Evolutionary conservation across 2,113 vertebrate species (phyloP).

Genomic region (pig (Sus scrofa)): DNA sequence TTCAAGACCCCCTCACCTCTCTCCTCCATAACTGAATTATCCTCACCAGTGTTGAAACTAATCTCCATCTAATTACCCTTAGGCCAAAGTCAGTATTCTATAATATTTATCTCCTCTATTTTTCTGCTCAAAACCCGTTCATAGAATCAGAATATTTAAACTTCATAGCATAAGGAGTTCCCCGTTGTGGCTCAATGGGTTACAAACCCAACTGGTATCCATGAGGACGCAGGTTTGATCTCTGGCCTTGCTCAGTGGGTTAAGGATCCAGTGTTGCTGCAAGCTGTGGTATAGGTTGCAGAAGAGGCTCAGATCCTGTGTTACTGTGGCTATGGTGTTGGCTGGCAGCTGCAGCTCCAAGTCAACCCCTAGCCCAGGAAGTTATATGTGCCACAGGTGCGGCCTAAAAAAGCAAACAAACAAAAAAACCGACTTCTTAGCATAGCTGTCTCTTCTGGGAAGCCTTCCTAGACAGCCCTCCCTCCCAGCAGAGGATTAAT

Average conservation of each 20-base stretch:
- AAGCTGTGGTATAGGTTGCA: too few relatives aligned
- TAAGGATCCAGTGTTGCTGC: too few relatives aligned
- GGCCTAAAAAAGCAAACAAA: too few relatives aligned
- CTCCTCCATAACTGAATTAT: constrained; percentile 8
- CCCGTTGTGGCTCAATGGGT: not conserved
- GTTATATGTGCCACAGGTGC: too few relatives aligned
- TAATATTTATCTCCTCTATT: constrained; percentile 19
- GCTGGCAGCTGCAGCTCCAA: too few relatives aligned
- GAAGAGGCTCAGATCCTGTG: too few relatives aligned
- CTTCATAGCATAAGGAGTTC: too few relatives aligned
- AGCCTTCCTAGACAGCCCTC: not conserved
- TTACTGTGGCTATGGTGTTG: too few relatives aligned
- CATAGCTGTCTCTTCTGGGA: not conserved
- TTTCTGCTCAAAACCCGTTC: not conserved
- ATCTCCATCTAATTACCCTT: not conserved
- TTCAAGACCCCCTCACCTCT: not conserved
- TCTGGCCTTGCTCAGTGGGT: too few relatives aligned
- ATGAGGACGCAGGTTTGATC: too few relatives aligned
- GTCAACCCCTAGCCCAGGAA: too few relatives aligned
- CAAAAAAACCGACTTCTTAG: not conserved
- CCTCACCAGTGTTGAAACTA: not conserved
- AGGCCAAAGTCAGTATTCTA: not conserved
- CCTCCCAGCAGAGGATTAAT: not conserved
- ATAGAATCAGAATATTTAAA: not conserved
- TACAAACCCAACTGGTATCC: too few relatives aligned